Evolutionary conservation across 2,113 vertebrate species (phyloP).

Genomic region (Macrotis lagotis): DNA sequence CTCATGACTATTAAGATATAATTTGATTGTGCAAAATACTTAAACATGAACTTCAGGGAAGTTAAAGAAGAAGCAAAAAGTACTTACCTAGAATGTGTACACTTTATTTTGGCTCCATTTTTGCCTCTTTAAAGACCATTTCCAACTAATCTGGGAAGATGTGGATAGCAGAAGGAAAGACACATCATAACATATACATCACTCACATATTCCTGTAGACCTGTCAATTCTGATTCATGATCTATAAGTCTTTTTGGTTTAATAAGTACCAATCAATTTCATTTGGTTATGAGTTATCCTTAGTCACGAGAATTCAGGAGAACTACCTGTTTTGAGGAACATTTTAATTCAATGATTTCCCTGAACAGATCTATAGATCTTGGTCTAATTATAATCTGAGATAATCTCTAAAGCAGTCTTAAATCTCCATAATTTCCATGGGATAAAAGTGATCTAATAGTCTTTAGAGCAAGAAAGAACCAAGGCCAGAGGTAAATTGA

Average conservation of each 20-base stretch:
- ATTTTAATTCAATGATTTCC: not conserved
- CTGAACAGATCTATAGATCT: not conserved
- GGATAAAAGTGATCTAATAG: not conserved
- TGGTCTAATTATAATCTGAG: not conserved
- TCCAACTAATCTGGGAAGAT: not conserved
- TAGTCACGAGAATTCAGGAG: not conserved
- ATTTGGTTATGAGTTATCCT: not conserved
- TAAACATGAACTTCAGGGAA: accelerated
- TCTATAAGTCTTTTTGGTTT: not conserved
- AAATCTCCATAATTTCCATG: not conserved
- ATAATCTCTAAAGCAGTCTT: not conserved
- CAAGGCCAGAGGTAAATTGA: not conserved
- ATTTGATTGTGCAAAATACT: accelerated
- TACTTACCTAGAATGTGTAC: not conserved
- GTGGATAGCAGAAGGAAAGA: not conserved
- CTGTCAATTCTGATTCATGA: not conserved
- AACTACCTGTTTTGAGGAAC: not conserved
- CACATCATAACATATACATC: not conserved
- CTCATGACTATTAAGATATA: not conserved
- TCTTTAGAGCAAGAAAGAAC: not conserved
- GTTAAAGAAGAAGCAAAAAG: not conserved
- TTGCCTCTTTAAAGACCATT: not conserved
- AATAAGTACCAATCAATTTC: not conserved
- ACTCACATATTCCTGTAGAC: not conserved
- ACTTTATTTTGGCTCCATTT: not conserved